Evolutionary conservation across 2,113 vertebrate species (phyloP), one percentile per base, ranked within the genome.

Genomic region (Tenebrosternarchus preto): DNA sequence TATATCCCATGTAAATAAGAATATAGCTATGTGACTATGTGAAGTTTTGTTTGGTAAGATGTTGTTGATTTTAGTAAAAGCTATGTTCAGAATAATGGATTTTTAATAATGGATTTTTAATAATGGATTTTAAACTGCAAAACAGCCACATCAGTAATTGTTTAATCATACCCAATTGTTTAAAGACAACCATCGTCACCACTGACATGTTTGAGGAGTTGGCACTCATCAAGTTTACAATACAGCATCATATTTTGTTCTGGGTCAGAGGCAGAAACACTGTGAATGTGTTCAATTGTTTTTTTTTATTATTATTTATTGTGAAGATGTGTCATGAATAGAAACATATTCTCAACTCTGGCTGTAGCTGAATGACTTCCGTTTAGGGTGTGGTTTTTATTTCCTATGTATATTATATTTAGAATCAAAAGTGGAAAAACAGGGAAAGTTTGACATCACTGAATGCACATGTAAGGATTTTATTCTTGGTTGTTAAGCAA

Each of bases 331-430:
- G 60, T 76, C 24, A 19, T 31, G 39, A 53, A n/a, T n/a, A 64
- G 66, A 33, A 55, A 12, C 2, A 12, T 24, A 31, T 11, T n/a
- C 6, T 66, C 60, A 56, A 20, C 7, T 36, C 29, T 0, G 1
- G 29, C 60, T 53, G 60, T 19, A 46, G n/a, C 12, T 33, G 25
- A 67, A 27, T 16, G 8, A 7, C n/a, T 22, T 24, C 50, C 22
- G 17, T 36, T 59, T 43, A 69, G 76, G 76, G 75, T 77, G 75
- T 33, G 75, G 61, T 50, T 33, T 29, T 39, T 69, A n/a, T 12
- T 55, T 9, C 43, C 16, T 57, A 57, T 39, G 29, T 59, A 5
- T 31, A 15, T 5, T 31, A 15, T 5, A 33, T 17, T 43, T 60
- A 61, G 1, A 25, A 11, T 75, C 1, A 27, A 16, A 46, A 75